These are phyloP conservation scores for Sepioteuthis lessoniana DNA, from an alignment of 2,888 invertebrate species.

Conservation along the genomic window DNA sequence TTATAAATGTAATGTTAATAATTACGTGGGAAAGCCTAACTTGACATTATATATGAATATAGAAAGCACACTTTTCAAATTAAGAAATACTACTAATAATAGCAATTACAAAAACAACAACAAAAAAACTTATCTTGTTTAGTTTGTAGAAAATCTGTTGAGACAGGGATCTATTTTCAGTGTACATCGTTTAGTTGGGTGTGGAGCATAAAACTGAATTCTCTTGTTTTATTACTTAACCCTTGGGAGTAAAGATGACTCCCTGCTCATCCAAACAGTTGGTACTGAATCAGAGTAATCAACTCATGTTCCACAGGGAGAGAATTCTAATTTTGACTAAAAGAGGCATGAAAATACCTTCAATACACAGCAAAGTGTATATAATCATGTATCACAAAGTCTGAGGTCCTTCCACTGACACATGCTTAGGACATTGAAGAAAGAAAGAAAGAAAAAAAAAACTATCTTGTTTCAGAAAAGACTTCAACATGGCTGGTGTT, in stretches of 20 bases:
- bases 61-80: background rate
- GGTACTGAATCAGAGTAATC: background rate
- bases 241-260: background rate
- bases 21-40: background rate
- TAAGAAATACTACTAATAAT: background rate
- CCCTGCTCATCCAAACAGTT: background rate
- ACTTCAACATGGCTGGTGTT: background rate
- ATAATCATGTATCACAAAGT: background rate
- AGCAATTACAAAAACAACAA: background rate
- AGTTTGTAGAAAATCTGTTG: background rate
- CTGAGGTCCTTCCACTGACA: background rate
- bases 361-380: background rate
- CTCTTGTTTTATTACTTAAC: background rate
- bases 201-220: background rate
- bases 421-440: background rate
- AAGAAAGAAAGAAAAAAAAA: too few relatives aligned
- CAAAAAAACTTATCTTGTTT: background rate
- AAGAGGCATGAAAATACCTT: slow-evolving; percentile 33
- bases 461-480: background rate
- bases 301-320: background rate
- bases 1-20: too few relatives aligned
- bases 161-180: background rate
- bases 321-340: background rate
- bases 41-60: background rate
- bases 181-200: background rate